Evolutionary conservation across 2,888 invertebrate genomes (phyloP), one percentile per base, ranked within the genome.

Genomic region (Pachydiplax longipennis): DNA sequence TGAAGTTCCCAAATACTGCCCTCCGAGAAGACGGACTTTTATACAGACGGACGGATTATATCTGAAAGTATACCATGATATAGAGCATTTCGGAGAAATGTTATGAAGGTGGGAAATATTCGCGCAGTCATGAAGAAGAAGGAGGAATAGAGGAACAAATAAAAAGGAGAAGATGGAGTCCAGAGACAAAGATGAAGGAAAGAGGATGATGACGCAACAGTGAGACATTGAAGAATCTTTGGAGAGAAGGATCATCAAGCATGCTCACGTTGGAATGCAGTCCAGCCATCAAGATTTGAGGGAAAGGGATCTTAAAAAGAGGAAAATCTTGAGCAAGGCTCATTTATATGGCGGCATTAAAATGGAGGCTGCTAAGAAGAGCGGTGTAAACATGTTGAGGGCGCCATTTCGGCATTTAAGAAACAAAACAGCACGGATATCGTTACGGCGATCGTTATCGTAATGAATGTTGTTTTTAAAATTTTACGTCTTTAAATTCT

Each of bases 281-380:
- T 40, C 87, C 87, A n/a, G 22, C 87, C 87, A 87, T 87, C 87
- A 87, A 87, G 87, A 87, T 87, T 83, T 58, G 87, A 61, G 87
- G 35, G 87, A 58, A 61, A 61, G 61, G 87, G 53, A 61, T 61
- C 65, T 61, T 65, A 61, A 87, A 87, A 83, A 48, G 82, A 40
- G 82, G 48, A 83, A 58, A 53, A 44, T 58, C 22, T 58, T 15
- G n/a, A 87, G 35, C 31, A 15, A 37, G 87, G 31, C 3, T 25
- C 58, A 87, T 87, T 73, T 37, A 61, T 87, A 87, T 37, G 87
- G 61, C 31, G 61, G 61, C 31, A 40, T 65, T 40, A 65, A 87
- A 87, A 87, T n/a, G 37, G 6, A 8, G 87, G n/a, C 65, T 61
- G 37, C 61, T 37, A 37, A 61, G 61, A 53, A 87, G 58, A 61